Evolutionary conservation across 2,888 invertebrate genomes (phyloP).

Genomic region (Melieria crassipennis): DNA sequence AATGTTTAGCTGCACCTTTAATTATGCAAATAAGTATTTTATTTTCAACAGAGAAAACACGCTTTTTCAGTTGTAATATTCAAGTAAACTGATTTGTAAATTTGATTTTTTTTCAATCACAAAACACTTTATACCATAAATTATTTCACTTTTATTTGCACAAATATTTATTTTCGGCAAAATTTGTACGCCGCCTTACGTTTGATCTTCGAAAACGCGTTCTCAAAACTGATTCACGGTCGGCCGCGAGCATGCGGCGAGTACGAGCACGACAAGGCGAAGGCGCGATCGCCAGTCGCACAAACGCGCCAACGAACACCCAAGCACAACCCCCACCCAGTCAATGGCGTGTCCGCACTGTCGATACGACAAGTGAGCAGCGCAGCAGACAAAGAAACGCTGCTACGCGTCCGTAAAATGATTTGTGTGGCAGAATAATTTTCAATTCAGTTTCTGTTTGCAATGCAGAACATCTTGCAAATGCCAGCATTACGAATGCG

Average conservation of each 20-base stretch:
- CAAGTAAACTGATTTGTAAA: too few relatives aligned
- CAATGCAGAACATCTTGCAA: too few relatives aligned
- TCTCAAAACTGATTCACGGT: conserved; percentile 37
- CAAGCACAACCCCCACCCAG: too few relatives aligned
- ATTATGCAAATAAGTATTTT: too few relatives aligned
- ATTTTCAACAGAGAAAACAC: too few relatives aligned
- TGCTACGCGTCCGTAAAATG: too few relatives aligned
- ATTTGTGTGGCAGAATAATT: too few relatives aligned
- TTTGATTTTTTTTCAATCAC: not conserved
- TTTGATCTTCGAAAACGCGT: conserved; percentile 35
- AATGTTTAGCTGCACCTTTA: too few relatives aligned
- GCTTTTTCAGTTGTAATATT: too few relatives aligned
- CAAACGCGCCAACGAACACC: not conserved
- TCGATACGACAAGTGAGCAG: not conserved
- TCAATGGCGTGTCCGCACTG: too few relatives aligned
- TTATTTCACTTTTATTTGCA: conserved; percentile 2
- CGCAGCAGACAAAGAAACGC: not conserved
- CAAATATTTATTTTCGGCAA: not conserved
- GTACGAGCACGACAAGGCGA: conserved; percentile 15
- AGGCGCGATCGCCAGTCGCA: not conserved
- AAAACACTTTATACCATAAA: conserved; percentile 15
- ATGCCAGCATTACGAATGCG: too few relatives aligned
- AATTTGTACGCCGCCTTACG: conserved; percentile 17
- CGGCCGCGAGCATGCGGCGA: conserved; percentile 16
- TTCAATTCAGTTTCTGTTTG: too few relatives aligned